Conservation (phyloP, 2,113 vertebrate species). For the Thryonomys swinderianus region DNA sequence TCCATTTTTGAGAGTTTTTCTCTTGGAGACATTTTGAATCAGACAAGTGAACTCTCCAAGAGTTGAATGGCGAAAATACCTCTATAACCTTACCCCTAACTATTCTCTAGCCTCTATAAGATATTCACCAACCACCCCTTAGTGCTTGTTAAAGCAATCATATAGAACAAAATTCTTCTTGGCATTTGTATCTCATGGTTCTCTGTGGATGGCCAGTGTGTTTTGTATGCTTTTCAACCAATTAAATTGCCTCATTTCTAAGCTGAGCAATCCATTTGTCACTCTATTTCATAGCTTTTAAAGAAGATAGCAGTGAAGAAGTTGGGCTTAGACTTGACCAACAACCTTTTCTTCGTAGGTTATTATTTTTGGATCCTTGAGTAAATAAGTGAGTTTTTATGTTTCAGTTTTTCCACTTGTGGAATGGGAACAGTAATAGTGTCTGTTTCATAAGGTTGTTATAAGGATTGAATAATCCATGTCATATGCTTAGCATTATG, state of each 20-base stretch:
- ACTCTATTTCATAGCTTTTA: background rate
- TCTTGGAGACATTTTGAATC: background rate
- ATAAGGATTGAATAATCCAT: background rate
- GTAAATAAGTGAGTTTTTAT: background rate
- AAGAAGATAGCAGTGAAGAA: background rate
- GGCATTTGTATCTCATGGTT: background rate
- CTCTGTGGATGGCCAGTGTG: background rate
- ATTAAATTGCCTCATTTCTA: background rate
- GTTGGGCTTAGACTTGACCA: background rate
- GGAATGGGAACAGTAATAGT: background rate
- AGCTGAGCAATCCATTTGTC: background rate
- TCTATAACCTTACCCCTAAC: background rate
- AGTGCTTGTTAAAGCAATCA: background rate
- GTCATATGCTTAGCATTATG: background rate
- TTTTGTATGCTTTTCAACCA: background rate
- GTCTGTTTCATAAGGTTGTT: background rate
- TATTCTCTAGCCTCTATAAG: background rate
- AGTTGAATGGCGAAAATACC: background rate
- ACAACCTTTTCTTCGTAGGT: background rate
- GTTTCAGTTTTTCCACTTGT: background rate
- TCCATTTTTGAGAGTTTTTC: background rate
- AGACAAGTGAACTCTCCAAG: background rate
- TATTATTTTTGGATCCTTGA: background rate
- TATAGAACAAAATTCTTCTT: background rate
- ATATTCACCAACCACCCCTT: background rate